Evolutionary conservation across 1,140 invertebrate species (phyloP), one percentile per base, ranked within the genome.

Genomic region (Drosophila lacertosa): DNA sequence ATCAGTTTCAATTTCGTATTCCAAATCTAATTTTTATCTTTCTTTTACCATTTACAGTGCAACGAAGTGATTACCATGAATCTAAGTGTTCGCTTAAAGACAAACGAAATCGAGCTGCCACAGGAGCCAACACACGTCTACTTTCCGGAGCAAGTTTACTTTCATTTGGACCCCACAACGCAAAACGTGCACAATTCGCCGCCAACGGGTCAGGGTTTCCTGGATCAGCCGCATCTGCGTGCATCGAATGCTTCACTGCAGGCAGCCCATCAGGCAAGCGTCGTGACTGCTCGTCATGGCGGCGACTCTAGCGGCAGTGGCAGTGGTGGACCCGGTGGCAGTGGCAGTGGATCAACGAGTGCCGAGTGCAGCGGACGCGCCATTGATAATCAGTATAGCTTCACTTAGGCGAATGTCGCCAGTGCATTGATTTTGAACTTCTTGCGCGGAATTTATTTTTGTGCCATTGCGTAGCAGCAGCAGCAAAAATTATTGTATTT

Each of bases 361-460:
- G 60, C 22, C 40, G 81, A 86, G 39, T 80, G 82, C 57, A 86
- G 48, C 37, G 82, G 91, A 39, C 91, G 94, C 24, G 94, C 94
- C 16, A 93, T 95, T 11, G 94, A 94, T 89, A 95, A 94, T 83
- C 94, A 94, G 76, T 95, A 95, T 86, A 94, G 93, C 90, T 93
- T 93, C 91, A 93, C 94, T 74, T 93, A 93, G 54, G 51, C 65
- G 50, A 74, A 57, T 51, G 33, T 45, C 37, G 60, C 33, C 20
- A 58, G 59, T 70, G 51, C 33, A 63, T 76, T 32, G 35, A 62
- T 65, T 67, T 80, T 51, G 60, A 66, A 42, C 63, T 65, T 70
- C 39, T 65, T 63, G 60, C 53, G 82, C 62, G 69, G 70, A 86
- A 82, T 86, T 74, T 72, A 75, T 74, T 69, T 88, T 82, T 88